phyloP scores from a whole-genome alignment of 2,888 invertebrate genomes.

The Thera obeliscata region DNA sequence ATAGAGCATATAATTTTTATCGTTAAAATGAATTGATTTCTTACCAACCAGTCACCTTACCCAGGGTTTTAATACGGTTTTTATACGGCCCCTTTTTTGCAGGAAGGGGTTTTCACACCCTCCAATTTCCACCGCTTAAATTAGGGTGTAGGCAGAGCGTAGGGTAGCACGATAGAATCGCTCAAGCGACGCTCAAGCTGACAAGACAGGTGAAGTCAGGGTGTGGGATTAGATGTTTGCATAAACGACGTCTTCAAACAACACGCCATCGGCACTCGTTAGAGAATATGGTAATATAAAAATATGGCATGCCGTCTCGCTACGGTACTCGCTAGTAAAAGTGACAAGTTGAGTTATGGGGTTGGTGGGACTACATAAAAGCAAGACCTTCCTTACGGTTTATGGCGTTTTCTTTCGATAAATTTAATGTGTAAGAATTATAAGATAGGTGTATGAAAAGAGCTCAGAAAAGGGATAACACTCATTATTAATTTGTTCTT shows the following conservation, averaged over 20 bases:
- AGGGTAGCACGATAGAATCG: neutral
- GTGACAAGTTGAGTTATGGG: conserved; percentile 7
- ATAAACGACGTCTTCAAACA: conserved; percentile 13
- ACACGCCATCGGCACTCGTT: conserved; percentile 5
- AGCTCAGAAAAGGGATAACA: too few relatives aligned
- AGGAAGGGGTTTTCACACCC: neutral
- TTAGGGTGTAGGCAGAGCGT: neutral
- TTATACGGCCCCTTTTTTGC: neutral
- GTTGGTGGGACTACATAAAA: neutral
- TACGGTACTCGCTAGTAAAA: conserved; percentile 9
- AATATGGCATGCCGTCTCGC: conserved; percentile 12
- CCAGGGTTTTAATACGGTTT: neutral
- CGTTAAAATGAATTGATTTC: neutral
- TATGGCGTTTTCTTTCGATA: neutral
- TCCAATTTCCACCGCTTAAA: neutral
- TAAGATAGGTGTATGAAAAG: too few relatives aligned
- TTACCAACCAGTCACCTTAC: neutral
- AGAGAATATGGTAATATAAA: conserved; percentile 17
- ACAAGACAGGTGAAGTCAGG: conserved; percentile 19
- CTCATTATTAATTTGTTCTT: too few relatives aligned
- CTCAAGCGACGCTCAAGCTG: neutral
- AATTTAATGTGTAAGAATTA: too few relatives aligned
- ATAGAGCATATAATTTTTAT: neutral
- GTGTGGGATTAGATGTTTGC: conserved; percentile 19
- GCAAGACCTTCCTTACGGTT: neutral